Conservation (phyloP, 2,797 vertebrate genomes). For the Myotis daubentonii region DNA sequence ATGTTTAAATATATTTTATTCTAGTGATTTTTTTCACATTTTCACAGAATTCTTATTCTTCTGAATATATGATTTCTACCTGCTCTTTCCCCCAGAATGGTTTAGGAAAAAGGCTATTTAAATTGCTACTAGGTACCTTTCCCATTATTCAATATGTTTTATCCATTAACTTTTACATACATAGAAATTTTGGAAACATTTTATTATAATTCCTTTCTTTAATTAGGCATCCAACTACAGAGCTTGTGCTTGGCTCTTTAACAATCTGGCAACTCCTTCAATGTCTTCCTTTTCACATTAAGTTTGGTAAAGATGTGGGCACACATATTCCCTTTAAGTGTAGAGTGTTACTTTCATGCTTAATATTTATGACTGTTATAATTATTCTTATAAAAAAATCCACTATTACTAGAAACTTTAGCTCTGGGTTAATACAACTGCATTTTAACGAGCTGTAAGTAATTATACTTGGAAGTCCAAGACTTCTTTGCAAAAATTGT, state of each 20-base stretch:
- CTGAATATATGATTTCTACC: not conserved
- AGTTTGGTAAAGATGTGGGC: conserved; percentile 23
- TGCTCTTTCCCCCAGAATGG: not conserved
- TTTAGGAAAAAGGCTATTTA: not conserved
- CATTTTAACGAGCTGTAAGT: conserved; percentile 74
- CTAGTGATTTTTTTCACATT: not conserved
- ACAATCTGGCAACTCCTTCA: not conserved
- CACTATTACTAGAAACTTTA: conserved; percentile 71
- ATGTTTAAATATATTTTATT: not conserved
- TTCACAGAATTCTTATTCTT: conserved; percentile 4
- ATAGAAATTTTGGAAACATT: not conserved
- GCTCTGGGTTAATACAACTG: conserved; percentile 70
- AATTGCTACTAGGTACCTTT: not conserved
- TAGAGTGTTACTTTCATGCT: conserved; percentile 53
- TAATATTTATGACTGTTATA: conserved; percentile 75
- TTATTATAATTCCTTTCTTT: not conserved
- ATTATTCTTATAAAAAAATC: conserved; percentile 69
- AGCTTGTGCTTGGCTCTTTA: not conserved
- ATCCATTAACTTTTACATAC: not conserved
- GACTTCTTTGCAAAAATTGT: conserved; percentile 71
- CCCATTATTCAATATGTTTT: conserved; percentile 3
- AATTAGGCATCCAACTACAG: not conserved
- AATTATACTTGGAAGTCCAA: conserved; percentile 75
- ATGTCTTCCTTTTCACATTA: conserved; percentile 13
- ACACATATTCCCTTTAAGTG: conserved; percentile 52